Conservation (phyloP, 1,140 invertebrate genomes). For the Ceratina australensis region DNA sequence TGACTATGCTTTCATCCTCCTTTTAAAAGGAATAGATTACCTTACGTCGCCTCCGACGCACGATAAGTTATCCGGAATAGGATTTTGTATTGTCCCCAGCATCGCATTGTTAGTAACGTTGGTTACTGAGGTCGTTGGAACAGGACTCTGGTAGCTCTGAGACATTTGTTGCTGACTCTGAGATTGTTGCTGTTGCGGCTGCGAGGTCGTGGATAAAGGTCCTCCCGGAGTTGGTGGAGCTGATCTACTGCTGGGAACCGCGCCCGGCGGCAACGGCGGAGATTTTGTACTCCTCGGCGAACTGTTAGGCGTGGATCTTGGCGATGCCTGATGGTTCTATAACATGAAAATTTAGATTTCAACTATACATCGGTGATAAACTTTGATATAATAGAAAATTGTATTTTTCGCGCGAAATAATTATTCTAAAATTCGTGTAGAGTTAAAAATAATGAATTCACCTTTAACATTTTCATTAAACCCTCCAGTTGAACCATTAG, state of each 20-base stretch:
- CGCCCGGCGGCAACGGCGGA: conserved; percentile 83
- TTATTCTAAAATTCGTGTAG: not conserved
- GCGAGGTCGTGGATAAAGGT: conserved; percentile 71
- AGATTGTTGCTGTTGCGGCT: conserved; percentile 64
- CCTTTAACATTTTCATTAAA: conserved; percentile 98
- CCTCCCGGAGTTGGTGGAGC: conserved; percentile 86
- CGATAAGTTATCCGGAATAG: conserved; percentile 78
- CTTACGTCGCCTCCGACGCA: conserved; percentile 82
- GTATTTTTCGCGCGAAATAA: too few species aligned
- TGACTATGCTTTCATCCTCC: not conserved
- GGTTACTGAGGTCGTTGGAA: conserved; percentile 71
- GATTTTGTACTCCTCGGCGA: conserved; percentile 94
- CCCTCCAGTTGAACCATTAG: conserved; percentile 97
- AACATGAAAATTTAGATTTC: not conserved
- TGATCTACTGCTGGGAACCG: conserved; percentile 81
- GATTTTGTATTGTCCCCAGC: conserved; percentile 76
- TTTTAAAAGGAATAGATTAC: conserved; percentile 72
- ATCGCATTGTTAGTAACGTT: conserved; percentile 78
- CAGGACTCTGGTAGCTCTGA: conserved; percentile 76
- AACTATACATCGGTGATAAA: not conserved
- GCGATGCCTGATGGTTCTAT: conserved; percentile 92
- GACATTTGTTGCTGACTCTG: conserved; percentile 74
- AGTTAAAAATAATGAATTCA: conserved; percentile 69
- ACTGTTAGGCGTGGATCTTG: conserved; percentile 93
- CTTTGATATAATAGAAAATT: not conserved